Conservation (phyloP, 2,797 vertebrate genomes). For the Cygnus olor region DNA sequence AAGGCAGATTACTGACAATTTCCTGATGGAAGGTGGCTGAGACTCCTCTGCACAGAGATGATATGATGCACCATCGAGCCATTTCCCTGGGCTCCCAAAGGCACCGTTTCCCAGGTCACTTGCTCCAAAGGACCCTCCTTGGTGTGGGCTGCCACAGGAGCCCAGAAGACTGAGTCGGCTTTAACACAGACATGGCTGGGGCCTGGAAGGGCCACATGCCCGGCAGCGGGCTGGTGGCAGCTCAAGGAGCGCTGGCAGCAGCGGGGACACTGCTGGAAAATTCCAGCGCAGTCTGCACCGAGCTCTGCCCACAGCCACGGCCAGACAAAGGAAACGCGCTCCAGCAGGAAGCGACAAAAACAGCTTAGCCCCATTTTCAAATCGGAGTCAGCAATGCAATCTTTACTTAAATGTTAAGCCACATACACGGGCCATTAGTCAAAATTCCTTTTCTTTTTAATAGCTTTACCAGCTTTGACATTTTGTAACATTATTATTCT, state of each 20-base stretch:
- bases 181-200: not conserved
- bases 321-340: not conserved
- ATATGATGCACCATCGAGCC: not conserved
- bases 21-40: not conserved
- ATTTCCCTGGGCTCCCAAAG: not conserved
- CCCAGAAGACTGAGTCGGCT: not conserved
- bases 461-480: slow-evolving; percentile 29
- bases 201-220: not conserved
- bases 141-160: not conserved
- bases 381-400: not conserved
- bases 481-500: slow-evolving; percentile 23
- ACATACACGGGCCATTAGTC: not conserved
- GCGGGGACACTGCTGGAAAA: slow-evolving; percentile 8
- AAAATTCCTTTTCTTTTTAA: not conserved
- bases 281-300: not conserved
- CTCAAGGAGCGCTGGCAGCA: not conserved
- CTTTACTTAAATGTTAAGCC: slow-evolving; percentile 29
- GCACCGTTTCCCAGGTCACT: not conserved
- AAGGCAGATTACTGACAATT: not conserved
- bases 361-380: not conserved
- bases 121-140: not conserved
- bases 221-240: not conserved
- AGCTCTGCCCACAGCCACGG: not conserved
- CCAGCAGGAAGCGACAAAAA: not conserved
- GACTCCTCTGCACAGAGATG: not conserved